phyloP scores from a whole-genome alignment of 2,797 vertebrate genomes.

The Brachyrhaphis roseni region DNA sequence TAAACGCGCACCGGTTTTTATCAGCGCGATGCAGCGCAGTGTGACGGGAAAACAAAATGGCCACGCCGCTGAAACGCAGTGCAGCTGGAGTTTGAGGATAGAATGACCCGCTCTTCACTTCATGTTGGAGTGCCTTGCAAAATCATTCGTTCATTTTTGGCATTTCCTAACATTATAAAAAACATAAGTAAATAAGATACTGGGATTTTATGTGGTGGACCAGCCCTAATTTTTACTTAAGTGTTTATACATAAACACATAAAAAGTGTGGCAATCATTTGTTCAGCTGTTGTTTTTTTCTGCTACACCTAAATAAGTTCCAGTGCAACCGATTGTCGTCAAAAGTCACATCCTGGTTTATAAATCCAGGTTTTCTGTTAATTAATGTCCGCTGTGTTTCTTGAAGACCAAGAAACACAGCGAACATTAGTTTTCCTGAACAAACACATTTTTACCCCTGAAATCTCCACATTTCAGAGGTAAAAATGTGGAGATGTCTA shows the following conservation, averaged over 20 bases:
- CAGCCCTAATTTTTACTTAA: background rate
- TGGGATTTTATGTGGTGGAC: background rate
- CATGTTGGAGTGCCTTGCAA: background rate
- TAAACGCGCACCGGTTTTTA: background rate
- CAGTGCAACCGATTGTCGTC: background rate
- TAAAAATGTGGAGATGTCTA: background rate
- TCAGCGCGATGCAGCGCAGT: background rate
- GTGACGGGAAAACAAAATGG: background rate
- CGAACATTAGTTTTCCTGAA: too few relatives aligned
- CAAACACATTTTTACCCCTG: too few relatives aligned
- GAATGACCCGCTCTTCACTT: background rate
- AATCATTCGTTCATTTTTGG: background rate
- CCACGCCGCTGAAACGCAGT: background rate
- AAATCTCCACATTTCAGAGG: too few relatives aligned
- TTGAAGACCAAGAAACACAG: background rate
- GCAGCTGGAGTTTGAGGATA: background rate
- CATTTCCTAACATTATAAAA: background rate
- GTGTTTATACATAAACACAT: background rate
- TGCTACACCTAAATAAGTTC: background rate
- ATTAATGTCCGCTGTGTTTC: background rate
- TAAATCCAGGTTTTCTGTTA: background rate
- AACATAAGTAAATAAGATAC: background rate
- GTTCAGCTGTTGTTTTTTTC: background rate
- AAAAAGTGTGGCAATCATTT: background rate
- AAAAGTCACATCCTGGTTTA: background rate